Evolutionary conservation across 2,113 vertebrate species (phyloP).

Genomic region (Cinclus mexicanus): DNA sequence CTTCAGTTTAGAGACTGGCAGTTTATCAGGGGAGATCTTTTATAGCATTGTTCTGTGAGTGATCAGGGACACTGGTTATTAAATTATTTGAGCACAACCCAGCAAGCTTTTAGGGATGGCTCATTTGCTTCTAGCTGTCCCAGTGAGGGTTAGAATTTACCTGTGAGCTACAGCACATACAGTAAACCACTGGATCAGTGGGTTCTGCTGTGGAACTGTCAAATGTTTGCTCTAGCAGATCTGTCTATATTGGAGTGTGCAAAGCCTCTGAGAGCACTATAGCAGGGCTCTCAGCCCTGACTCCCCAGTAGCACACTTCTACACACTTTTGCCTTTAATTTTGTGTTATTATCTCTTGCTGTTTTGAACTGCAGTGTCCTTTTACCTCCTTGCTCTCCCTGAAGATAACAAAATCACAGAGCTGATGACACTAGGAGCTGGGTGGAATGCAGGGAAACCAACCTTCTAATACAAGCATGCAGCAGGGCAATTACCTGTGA

Average conservation of each 20-base stretch:
- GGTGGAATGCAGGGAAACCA: conserved; percentile 14
- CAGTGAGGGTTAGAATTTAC: conserved; percentile 44
- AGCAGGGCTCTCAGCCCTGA: background rate
- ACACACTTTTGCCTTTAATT: conserved; percentile 41
- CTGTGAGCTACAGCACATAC: conserved; percentile 32
- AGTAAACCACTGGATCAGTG: conserved; percentile 56
- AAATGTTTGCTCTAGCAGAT: conserved; percentile 55
- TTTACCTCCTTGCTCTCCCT: conserved; percentile 24
- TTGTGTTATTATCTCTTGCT: conserved; percentile 33
- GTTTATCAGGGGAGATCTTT: background rate
- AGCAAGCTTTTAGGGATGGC: conserved; percentile 44
- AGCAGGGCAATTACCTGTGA: conserved; percentile 35
- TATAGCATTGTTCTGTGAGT: background rate
- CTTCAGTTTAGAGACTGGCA: background rate
- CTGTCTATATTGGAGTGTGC: background rate
- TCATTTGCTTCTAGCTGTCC: conserved; percentile 62
- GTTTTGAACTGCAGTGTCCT: conserved; percentile 42
- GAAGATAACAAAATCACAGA: conserved; percentile 38
- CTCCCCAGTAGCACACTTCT: conserved; percentile 5
- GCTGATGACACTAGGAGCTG: conserved; percentile 1
- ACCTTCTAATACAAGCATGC: conserved; percentile 15
- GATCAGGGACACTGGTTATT: background rate
- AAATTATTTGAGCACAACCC: background rate
- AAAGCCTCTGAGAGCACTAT: conserved; percentile 29
- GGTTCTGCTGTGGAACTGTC: conserved; percentile 50